Base-by-base conservation (phyloP, 92 coral and sea anemone genomes). In the Meandrina meandrites region DNA sequence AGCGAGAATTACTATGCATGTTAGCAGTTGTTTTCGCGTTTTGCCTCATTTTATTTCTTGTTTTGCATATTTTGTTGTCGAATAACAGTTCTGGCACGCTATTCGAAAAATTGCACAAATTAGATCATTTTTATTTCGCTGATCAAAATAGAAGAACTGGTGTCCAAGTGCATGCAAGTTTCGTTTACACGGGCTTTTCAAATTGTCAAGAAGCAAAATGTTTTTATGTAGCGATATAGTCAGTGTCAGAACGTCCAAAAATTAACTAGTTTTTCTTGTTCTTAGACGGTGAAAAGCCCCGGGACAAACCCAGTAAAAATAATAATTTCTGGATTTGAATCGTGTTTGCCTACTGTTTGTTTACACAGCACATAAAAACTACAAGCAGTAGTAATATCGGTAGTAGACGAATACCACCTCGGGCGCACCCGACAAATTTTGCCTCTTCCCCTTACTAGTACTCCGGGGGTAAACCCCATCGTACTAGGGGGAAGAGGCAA, bases 21-120 rank as follows among this genome's bases (percentile, higher is more conserved):
- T 8, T 40, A 17, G 60, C 32, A 50, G 19, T 75, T 74, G 87
- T 84, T 84, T 73, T 68, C 68, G 31, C 57, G 87, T 84, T 84
- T 73, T 47, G 62, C 28, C 62, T 12, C 19, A 68, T 74, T 56
- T 57, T 42, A 31, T 32, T 34, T 24, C 34, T 54, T 50, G 40
- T 71, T 12, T 15, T 32, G 45, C 67, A 81, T 27, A 27, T 7
- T 66, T 66, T 28, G 31, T 30, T 66, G 71, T 11, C 34, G 71
- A 66, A 66, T 66, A 62, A 62, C 71, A 12, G 14, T 27, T 27
- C 71, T 66, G 30, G 60, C 36, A 50, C 64, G 62, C 81, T 27
- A 77, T n/a, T 82, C 13, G n/a, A 31, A 31, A 54, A 54, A 66
- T n/a, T 24, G 71, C 34, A 37, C 34, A 40, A 69, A 76, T 28